Base-by-base conservation (phyloP, 2,797 vertebrate species). In the Miichthys miiuy region DNA sequence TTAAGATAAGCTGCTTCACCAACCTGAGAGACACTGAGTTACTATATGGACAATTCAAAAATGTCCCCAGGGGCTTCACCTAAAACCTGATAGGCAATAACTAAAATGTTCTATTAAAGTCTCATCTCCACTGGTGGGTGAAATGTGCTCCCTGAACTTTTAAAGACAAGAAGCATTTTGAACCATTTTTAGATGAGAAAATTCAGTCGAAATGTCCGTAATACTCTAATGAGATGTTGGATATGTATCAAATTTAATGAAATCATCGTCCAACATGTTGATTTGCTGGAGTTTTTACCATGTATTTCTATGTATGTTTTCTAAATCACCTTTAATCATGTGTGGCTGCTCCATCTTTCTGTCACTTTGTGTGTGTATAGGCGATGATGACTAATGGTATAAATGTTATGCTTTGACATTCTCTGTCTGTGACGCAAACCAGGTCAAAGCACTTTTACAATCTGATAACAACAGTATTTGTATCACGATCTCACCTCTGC, bases 351-450 rank as follows among this genome's bases (percentile, higher is more conserved):
- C 30, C 10, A 4, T 67, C 14, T 12, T 30, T 62, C 25, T 23
- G 4, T 52, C 50, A 17, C 44, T 14, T 5, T 47, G 46, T 63
- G 6, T 70, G 25, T 63, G 5, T 38, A 0, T 23, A 68, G 21
- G 16, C 0, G 0, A 12, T 44, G 61, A 75, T 57, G 66, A 70
- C 47, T 5, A 34, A 16, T 27, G 23, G 55, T 38, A 42, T 50
- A 20, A 27, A 68, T 81, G 66, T 81, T 78, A 75, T 84, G 50
- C 30, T 89, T 75, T 77, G 51, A 89, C 75, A 88, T 90, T 85
- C 72, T 82, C 75, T 60, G 48, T 65, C 81, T 74, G 48, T 89
- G 87, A 93, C 68, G 46, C 42, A 85, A 85, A 85, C 38, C 47
- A 68, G 77, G 75, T 86, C 79, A 64, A 57, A 80, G 52, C 72